Base-by-base conservation (phyloP, 2,888 invertebrate genomes). In the Cryptops parisi region DNA sequence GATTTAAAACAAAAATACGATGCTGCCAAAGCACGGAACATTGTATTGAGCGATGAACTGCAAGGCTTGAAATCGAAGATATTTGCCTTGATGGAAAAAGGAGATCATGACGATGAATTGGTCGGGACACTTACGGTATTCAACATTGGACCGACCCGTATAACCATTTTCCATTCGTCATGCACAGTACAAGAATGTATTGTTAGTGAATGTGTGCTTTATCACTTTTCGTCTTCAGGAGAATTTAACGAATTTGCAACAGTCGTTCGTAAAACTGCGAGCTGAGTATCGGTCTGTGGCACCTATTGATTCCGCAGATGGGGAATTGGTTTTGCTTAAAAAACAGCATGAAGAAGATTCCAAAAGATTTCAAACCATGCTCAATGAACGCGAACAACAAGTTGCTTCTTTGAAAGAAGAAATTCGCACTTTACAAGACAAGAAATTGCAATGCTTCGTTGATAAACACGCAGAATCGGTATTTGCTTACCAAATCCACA, bases 31-130 rank as follows among this genome's bases (percentile, higher is more conserved):
- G 80, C 82, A 26, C 75, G 85, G 60, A 76, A 78, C 54, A 77
- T 76, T 63, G 80, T 79, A 49, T 67, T 85, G 22, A 81, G 81
- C 61, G 76, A 76, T 54, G 84, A 85, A 56, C 65, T 75, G 15
- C 70, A 70, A 1, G 70, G 70, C 0, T 68, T 76, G 26, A 78
- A 78, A 63, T 72, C 74, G 33, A 81, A 79, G 60, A 71, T 79
- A 56, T 70, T 71, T 39, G 74, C 78, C 1, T 67, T 80, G 55
- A 72, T 76, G 24, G 78, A 80, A 57, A 80, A 81, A 63, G 76
- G 76, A 52, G 74, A 73, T 27, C 76, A 76, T 59, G 80, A 81
- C 60, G 78, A 80, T 58, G 68, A 78, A 52, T 17, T 52, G 5
- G 27, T 52, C 6, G 17, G 21, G 17, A 23, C 44, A 3, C 27